These are phyloP conservation scores for Branchellion lobata DNA, from an alignment of 2,888 invertebrate species.

Conservation along the genomic window DNA sequence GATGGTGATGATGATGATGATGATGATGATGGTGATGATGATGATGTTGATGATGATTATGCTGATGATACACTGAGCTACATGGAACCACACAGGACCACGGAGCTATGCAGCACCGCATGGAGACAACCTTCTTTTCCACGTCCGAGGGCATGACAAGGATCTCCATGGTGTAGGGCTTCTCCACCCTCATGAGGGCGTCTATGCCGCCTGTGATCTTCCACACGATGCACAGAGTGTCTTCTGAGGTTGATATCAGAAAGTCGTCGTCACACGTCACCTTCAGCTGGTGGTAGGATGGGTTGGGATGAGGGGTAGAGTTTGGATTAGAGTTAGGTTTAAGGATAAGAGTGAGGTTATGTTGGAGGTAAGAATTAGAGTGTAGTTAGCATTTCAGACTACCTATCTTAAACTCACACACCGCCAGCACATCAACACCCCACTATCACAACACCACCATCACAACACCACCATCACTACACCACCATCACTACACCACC, in stretches of 20 bases:
- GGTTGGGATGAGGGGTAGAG: background rate
- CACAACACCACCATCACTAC: too few relatives aligned
- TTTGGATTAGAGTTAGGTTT: background rate
- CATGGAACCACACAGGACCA: too few relatives aligned
- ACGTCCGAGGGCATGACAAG: conserved; percentile 75
- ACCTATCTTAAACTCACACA: background rate
- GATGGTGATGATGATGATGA: conserved; percentile 17
- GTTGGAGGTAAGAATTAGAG: too few relatives aligned
- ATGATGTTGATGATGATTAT: background rate
- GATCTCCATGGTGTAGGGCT: conserved; percentile 78
- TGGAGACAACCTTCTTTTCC: conserved; percentile 72
- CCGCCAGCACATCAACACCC: background rate
- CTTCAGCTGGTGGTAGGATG: conserved; percentile 66
- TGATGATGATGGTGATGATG: conserved; percentile 29
- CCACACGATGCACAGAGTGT: conserved; percentile 83
- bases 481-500: too few relatives aligned
- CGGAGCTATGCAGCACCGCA: background rate
- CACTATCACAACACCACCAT: too few relatives aligned
- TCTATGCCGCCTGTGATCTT: conserved; percentile 69
- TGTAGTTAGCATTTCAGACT: too few relatives aligned
- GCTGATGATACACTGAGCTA: too few relatives aligned
- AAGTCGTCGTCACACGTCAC: conserved; percentile 77
- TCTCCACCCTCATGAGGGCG: conserved; percentile 69
- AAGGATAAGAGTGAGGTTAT: too few relatives aligned
- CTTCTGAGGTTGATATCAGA: conserved; percentile 72